Evolutionary conservation across 2,797 vertebrate genomes (phyloP).

Genomic region (Dermochelys coriacea): DNA sequence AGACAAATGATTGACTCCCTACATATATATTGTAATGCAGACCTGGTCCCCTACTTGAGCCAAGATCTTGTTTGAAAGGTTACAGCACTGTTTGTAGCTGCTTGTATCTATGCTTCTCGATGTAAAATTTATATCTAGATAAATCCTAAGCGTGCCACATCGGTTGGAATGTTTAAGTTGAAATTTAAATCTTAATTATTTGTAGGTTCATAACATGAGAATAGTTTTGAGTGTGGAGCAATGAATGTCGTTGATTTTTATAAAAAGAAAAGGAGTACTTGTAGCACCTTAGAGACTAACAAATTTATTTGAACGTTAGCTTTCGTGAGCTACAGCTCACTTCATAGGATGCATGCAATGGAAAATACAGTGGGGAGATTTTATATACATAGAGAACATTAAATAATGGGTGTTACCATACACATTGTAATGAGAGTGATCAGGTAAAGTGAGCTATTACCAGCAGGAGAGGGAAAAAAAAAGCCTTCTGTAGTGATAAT

Average conservation of each 20-base stretch:
- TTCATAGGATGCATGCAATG: too few relatives aligned
- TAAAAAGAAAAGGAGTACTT: background rate
- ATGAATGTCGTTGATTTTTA: slow-evolving; percentile 24
- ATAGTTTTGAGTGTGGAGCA: background rate
- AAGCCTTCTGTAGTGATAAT: too few relatives aligned
- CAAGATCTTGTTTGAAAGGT: background rate
- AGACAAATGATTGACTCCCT: background rate
- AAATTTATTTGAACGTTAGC: too few relatives aligned
- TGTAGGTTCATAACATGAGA: background rate
- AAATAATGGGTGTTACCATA: too few relatives aligned
- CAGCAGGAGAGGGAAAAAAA: too few relatives aligned
- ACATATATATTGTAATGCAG: background rate
- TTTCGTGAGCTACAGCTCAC: too few relatives aligned
- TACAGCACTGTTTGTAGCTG: background rate
- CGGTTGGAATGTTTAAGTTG: slow-evolving; percentile 18
- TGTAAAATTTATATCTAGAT: background rate
- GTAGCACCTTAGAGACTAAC: too few relatives aligned
- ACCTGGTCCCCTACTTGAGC: background rate
- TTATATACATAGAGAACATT: too few relatives aligned
- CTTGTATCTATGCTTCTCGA: background rate
- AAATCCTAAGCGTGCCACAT: background rate
- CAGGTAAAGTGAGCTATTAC: too few relatives aligned
- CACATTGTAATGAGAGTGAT: too few relatives aligned
- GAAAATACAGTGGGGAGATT: too few relatives aligned
- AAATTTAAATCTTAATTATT: background rate